Conservation (phyloP, 2,113 vertebrate genomes). For the Psittacula cyanocephala region DNA sequence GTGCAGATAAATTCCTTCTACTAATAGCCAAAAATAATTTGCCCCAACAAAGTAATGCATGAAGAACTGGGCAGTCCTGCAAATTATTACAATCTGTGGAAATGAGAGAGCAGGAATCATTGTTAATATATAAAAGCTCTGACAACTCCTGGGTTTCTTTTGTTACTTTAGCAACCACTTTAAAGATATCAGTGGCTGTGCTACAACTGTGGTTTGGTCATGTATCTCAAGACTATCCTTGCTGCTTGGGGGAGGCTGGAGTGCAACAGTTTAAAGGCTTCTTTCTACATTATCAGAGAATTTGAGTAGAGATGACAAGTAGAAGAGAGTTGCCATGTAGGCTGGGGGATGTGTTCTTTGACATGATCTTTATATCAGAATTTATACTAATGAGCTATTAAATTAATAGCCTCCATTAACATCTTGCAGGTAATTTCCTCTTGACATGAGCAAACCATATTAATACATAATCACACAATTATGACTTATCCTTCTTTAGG, state of each 20-base stretch:
- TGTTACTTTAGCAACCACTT: not conserved
- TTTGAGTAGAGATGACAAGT: not conserved
- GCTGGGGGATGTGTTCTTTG: not conserved
- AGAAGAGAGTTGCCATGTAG: not conserved
- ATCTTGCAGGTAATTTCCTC: not conserved
- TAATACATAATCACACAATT: not conserved
- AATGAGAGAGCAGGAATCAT: not conserved
- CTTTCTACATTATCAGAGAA: not conserved
- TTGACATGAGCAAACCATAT: not conserved
- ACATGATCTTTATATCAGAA: not conserved
- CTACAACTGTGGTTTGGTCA: not conserved
- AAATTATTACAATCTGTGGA: constrained; percentile 76
- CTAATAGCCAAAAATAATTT: constrained; percentile 92
- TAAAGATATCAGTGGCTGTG: not conserved
- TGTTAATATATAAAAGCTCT: not conserved
- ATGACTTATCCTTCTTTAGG: not conserved
- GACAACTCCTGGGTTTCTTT: not conserved
- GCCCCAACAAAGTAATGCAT: constrained; percentile 92
- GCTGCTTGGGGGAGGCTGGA: not conserved
- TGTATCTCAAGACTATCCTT: not conserved
- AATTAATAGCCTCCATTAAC: not conserved
- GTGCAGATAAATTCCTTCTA: constrained; percentile 93
- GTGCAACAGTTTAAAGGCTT: not conserved
- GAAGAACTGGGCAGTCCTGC: constrained; percentile 83
- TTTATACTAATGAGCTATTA: not conserved